Conservation (phyloP, 2,113 vertebrate species). For the Dipodomys spectabilis region DNA sequence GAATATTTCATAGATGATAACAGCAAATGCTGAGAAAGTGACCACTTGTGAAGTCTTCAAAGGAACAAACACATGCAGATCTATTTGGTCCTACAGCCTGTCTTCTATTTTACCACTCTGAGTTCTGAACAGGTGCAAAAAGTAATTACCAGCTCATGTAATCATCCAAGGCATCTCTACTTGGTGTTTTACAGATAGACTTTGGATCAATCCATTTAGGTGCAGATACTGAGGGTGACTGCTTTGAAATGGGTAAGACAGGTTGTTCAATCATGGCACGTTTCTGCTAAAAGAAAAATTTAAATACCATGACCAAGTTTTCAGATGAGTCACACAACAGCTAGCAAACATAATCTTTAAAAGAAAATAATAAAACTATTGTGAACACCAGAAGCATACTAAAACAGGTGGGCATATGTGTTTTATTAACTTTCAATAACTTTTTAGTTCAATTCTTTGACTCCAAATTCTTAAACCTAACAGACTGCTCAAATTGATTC, state of each 20-base stretch:
- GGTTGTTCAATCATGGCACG: constrained; percentile 82
- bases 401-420: constrained; percentile 8
- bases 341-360: constrained; percentile 50
- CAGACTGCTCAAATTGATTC: background rate
- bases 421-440: background rate
- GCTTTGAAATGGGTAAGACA: constrained; percentile 80
- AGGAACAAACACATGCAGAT: constrained; percentile 1
- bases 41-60: background rate
- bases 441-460: constrained; percentile 36
- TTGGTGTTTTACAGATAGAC: constrained; percentile 89
- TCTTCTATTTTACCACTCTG: background rate
- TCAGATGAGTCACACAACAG: background rate
- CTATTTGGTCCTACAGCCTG: background rate
- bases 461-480: constrained; percentile 36
- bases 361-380: constrained; percentile 37
- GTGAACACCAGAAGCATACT: constrained; percentile 16
- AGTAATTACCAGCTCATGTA: constrained; percentile 90
- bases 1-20: constrained; percentile 9
- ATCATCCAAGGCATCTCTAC: constrained; percentile 81
- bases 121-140: background rate
- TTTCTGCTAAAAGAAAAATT: constrained; percentile 83
- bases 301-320: constrained; percentile 27
- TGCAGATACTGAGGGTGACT: constrained; percentile 81
- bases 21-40: constrained; percentile 44
- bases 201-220: constrained; percentile 76